These are phyloP conservation scores for Habropoda laboriosa DNA, from an alignment of 1,140 invertebrate species.

Conservation along the genomic window DNA sequence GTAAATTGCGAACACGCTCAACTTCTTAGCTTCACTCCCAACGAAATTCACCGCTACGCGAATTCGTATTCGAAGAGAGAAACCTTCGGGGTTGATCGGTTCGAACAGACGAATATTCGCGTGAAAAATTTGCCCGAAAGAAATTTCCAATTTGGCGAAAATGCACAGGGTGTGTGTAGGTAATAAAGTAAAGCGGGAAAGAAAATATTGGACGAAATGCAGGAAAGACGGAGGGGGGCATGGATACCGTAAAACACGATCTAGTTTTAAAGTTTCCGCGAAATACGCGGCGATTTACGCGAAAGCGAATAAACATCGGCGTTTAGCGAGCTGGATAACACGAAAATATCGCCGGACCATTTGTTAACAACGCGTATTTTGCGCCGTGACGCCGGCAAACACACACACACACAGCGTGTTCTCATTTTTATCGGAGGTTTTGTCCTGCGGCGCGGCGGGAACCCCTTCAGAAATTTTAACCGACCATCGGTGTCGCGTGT, in stretches of 20 bases:
- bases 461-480: neutral
- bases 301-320: slow-evolving; percentile 18
- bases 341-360: slow-evolving; percentile 23
- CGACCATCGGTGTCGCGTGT: neutral
- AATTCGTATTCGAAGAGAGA: too few species aligned
- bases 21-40: neutral
- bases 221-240: neutral
- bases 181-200: too few species aligned
- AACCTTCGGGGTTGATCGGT: too few species aligned
- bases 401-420: neutral
- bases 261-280: neutral
- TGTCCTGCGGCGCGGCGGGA: neutral
- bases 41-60: too few species aligned
- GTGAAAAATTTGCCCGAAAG: too few species aligned
- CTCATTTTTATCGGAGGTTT: slow-evolving; percentile 30
- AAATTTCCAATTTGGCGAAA: neutral
- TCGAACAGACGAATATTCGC: too few species aligned
- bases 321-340: slow-evolving; percentile 1
- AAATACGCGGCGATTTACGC: slow-evolving; percentile 6
- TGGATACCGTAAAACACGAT: neutral
- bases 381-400: neutral
- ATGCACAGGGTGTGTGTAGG: too few species aligned
- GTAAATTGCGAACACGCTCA: neutral
- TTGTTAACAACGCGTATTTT: slow-evolving; percentile 30
- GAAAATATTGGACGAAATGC: neutral